Percentiles rank a stretch among this genome's conserved stretches.
These are phyloP conservation scores for Empidonax alnorum DNA, from an alignment of 2,113 vertebrate genomes.

Conservation along the genomic window DNA sequence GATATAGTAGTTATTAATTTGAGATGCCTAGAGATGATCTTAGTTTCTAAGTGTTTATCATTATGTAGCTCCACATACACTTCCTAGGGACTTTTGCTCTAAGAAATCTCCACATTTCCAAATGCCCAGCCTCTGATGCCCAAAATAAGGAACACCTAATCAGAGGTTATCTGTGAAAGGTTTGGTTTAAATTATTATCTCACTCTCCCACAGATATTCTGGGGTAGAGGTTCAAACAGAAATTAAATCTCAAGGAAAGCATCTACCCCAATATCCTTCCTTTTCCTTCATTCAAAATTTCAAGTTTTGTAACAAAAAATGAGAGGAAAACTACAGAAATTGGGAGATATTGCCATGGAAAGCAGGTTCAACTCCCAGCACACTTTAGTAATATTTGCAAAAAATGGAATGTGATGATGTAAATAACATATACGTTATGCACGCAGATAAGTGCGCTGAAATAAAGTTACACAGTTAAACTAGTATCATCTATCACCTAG, in stretches of 20 bases:
- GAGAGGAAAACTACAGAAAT: background rate
- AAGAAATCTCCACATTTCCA: background rate
- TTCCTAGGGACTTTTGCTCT: background rate
- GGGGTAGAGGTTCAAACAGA: background rate
- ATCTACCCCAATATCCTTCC: background rate
- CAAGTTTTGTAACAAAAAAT: background rate
- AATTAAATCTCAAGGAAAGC: background rate
- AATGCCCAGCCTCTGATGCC: background rate
- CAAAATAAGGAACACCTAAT: background rate
- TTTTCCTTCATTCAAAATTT: conserved; percentile 2
- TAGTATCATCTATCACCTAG: background rate
- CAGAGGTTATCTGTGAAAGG: background rate
- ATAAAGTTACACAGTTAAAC: background rate
- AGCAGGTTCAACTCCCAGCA: background rate
- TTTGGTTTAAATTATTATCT: background rate
- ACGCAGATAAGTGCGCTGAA: background rate
- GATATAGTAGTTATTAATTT: background rate
- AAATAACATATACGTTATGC: background rate
- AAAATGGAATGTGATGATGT: background rate
- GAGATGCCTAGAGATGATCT: background rate
- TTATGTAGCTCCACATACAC: background rate
- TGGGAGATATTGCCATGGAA: background rate
- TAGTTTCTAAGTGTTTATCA: background rate
- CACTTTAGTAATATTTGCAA: background rate
- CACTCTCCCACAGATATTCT: background rate